A percentile compares a stretch with the other conserved stretches of the same genome.
phyloP scores from a whole-genome alignment of 2,888 invertebrate genomes.

The Phaonia tiefii region DNA sequence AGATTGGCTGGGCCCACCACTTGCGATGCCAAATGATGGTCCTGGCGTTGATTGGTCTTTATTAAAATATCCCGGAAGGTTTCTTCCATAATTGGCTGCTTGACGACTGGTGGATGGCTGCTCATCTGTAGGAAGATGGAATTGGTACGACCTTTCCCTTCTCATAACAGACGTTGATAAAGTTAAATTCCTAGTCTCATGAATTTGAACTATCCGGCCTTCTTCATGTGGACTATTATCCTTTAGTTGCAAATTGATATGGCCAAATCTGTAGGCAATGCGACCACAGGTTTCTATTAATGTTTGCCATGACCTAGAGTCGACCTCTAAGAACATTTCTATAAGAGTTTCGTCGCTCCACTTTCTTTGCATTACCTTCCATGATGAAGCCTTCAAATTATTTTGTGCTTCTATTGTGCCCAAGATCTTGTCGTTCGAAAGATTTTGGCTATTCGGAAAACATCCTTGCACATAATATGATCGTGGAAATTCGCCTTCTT shows the following conservation, averaged over 20 bases:
- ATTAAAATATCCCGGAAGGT: neutral
- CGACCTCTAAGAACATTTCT: neutral
- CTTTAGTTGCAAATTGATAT: neutral
- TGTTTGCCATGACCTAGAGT: neutral
- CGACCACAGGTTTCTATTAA: neutral
- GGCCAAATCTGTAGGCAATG: constrained; percentile 29
- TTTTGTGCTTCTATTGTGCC: constrained; percentile 24
- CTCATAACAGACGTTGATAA: neutral
- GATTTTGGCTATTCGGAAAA: constrained; percentile 19
- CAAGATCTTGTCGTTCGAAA: constrained; percentile 6
- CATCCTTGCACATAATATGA: neutral
- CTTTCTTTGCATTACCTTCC: constrained; percentile 17
- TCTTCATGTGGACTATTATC: neutral
- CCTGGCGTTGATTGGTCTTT: neutral
- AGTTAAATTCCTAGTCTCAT: neutral
- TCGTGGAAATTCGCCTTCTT: constrained; percentile 4
- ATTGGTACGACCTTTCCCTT: too few species aligned
- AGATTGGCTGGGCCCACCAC: neutral
- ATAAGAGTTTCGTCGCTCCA: neutral
- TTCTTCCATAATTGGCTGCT: neutral
- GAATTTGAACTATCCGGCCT: neutral
- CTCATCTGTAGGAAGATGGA: too few species aligned
- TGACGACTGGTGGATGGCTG: constrained; percentile 10
- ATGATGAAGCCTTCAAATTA: neutral
- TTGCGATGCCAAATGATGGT: neutral